Conservation (phyloP, 2,113 vertebrate species). For the Fulmarus glacialis region DNA sequence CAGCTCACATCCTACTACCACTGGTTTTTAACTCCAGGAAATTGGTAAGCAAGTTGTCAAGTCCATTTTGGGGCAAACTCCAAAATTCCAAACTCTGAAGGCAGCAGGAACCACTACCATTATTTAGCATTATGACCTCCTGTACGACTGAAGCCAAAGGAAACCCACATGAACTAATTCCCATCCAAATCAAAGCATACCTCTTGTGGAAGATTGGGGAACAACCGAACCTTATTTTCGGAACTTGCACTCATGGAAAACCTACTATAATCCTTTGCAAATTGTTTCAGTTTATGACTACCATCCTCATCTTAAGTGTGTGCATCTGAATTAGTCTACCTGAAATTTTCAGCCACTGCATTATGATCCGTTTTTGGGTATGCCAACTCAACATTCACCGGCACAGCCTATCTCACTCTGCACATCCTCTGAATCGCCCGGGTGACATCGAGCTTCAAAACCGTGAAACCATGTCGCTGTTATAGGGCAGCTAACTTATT, state of each 20-base stretch:
- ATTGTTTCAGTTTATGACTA: background rate
- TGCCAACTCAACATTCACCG: background rate
- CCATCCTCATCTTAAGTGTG: background rate
- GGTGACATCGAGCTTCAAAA: background rate
- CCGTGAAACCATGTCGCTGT: fast-evolving
- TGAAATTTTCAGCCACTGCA: background rate
- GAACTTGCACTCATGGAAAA: background rate
- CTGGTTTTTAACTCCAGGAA: background rate
- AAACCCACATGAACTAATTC: background rate
- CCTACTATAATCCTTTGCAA: background rate
- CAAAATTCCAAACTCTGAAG: background rate
- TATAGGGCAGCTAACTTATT: background rate
- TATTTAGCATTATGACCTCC: background rate
- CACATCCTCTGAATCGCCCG: background rate
- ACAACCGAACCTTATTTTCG: background rate
- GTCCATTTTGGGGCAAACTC: background rate
- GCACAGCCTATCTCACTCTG: background rate
- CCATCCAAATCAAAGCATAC: fast-evolving
- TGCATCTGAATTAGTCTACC: background rate
- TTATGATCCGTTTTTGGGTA: background rate
- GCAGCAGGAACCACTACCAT: background rate
- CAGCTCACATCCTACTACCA: background rate
- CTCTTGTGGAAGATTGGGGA: background rate
- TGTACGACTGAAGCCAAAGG: background rate
- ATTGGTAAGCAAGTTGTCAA: background rate